A percentile compares a stretch with the other conserved stretches of the same genome.
phyloP scores from a whole-genome alignment of 2,113 vertebrate genomes.

The Nothocercus nigrocapillus region DNA sequence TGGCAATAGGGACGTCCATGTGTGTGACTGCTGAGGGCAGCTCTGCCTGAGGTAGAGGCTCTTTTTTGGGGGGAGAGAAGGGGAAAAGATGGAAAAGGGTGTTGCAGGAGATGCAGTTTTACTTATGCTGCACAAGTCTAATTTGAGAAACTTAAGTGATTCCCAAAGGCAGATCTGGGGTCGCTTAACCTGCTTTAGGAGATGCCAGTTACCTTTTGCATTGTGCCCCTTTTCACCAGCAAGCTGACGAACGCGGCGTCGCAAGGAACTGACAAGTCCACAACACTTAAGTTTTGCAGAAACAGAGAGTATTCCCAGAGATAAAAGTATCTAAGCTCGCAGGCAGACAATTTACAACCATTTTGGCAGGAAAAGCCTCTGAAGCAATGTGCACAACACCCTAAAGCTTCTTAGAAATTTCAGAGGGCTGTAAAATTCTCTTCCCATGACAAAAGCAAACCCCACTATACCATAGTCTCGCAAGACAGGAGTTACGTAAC shows the following conservation, averaged over 20 bases:
- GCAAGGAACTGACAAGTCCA: not conserved
- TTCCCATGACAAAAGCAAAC: not conserved
- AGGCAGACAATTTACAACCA: not conserved
- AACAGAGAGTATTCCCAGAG: constrained; percentile 11
- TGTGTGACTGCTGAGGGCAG: rapidly evolving
- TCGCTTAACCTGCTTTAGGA: not conserved
- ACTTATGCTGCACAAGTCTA: not conserved
- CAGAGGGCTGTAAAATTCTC: not conserved
- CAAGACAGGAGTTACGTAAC: not conserved
- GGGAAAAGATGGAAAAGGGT: not conserved
- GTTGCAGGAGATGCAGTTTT: not conserved
- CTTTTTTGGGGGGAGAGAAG: not conserved
- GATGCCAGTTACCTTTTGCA: constrained; percentile 1
- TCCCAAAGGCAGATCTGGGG: not conserved
- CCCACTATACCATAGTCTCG: not conserved
- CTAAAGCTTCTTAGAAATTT: not conserved
- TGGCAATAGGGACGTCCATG: not conserved
- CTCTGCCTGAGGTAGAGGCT: not conserved
- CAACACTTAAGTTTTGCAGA: not conserved
- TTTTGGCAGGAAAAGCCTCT: not conserved
- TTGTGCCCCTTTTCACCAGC: not conserved
- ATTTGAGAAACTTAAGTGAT: not conserved
- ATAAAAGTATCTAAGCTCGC: not conserved
- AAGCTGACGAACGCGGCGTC: not conserved
- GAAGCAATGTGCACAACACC: not conserved